A percentile compares a stretch with the other conserved stretches of the same genome.
phyloP scores from a whole-genome alignment of 2,113 vertebrate species.

The Arenaria interpres region DNA sequence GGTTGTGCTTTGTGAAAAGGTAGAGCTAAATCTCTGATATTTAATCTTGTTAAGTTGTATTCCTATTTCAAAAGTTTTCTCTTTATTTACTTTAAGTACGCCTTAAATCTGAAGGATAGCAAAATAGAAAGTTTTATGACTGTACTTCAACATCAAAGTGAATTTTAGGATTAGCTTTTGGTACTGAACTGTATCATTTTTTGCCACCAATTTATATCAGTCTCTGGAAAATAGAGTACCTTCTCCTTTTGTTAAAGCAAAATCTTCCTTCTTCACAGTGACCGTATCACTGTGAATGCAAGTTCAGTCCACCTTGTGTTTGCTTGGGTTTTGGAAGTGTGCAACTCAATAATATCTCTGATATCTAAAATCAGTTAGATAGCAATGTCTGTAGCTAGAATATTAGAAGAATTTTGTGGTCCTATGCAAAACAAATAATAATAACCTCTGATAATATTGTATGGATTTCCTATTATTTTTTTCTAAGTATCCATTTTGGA shows the following conservation, averaged over 20 bases:
- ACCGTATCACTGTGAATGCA: background rate
- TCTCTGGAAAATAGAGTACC: background rate
- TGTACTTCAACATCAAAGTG: constrained; percentile 14
- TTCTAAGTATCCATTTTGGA: background rate
- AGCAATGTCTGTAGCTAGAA: background rate
- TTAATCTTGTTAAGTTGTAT: constrained; percentile 10
- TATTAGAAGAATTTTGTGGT: background rate
- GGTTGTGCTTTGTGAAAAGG: constrained; percentile 20
- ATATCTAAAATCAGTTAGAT: background rate
- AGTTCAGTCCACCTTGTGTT: background rate
- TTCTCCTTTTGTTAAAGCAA: background rate
- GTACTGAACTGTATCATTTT: background rate
- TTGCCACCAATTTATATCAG: background rate
- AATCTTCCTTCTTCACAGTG: background rate
- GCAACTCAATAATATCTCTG: background rate
- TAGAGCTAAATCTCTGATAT: background rate
- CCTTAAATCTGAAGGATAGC: constrained; percentile 5
- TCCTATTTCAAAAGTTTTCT: constrained; percentile 34
- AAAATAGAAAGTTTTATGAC: background rate
- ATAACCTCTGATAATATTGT: background rate
- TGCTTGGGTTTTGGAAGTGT: background rate
- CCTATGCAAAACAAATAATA: background rate
- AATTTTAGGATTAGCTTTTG: background rate
- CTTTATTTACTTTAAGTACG: constrained; percentile 14
- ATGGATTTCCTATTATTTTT: background rate